These are phyloP conservation scores for Cryptocephalus moraei DNA, from an alignment of 2,888 invertebrate genomes.

Conservation along the genomic window DNA sequence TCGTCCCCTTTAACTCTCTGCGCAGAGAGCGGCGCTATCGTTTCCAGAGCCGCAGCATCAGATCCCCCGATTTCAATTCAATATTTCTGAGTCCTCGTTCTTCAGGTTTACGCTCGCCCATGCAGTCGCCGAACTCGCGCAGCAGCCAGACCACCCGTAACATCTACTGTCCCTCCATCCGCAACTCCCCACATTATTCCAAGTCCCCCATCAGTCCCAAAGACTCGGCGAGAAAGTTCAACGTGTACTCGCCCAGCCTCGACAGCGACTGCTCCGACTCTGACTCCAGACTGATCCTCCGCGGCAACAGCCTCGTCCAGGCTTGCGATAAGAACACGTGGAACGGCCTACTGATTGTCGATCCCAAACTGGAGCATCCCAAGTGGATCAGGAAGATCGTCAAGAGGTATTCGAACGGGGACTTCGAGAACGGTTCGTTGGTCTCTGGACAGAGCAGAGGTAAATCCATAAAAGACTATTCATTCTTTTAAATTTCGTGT, in stretches of 20 bases:
- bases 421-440: constrained; percentile 37
- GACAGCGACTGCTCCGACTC: constrained; percentile 38
- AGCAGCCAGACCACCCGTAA: constrained; percentile 30
- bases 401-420: constrained; percentile 35
- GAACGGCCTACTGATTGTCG: constrained; percentile 35
- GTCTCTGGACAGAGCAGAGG: constrained; percentile 39
- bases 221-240: constrained; percentile 33
- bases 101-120: constrained; percentile 31
- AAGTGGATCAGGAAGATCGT: constrained; percentile 39
- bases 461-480: constrained; percentile 17
- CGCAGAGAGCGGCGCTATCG: constrained; percentile 36
- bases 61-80: constrained; percentile 33
- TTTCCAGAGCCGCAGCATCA: constrained; percentile 27
- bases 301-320: constrained; percentile 16
- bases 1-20: constrained; percentile 54
- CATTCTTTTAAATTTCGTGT: too few species aligned
- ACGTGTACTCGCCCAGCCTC: constrained; percentile 37
- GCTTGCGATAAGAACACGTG: constrained; percentile 16
- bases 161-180: constrained; percentile 31
- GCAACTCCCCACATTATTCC: constrained; percentile 35
- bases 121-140: constrained; percentile 37
- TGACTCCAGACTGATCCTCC: constrained; percentile 34
- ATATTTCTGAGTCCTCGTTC: constrained; percentile 35
- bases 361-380: constrained; percentile 31
- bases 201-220: constrained; percentile 36